Conservation (phyloP, 2,113 vertebrate species). For the Oophaga pumilio region DNA sequence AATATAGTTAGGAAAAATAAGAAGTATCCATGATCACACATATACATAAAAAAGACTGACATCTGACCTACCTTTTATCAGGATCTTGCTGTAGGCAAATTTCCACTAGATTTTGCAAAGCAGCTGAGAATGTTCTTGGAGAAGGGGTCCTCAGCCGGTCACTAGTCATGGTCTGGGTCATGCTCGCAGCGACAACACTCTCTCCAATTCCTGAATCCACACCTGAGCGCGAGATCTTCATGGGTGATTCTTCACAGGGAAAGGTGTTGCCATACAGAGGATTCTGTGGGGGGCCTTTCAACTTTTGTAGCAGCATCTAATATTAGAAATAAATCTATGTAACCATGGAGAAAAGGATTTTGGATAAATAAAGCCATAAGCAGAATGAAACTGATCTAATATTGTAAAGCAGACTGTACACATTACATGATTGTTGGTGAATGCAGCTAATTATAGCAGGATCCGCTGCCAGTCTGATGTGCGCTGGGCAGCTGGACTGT, state of each 20-base stretch:
- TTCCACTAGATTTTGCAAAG: conserved; percentile 89
- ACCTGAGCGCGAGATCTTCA: conserved; percentile 89
- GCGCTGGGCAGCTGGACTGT: neutral
- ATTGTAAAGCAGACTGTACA: neutral
- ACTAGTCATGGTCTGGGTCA: conserved; percentile 81
- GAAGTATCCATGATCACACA: neutral
- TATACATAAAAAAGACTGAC: neutral
- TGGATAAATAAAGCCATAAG: neutral
- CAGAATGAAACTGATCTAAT: neutral
- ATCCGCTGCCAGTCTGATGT: neutral
- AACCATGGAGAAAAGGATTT: neutral
- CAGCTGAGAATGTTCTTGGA: conserved; percentile 89
- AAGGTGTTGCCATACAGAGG: conserved; percentile 81
- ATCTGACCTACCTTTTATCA: conserved; percentile 77
- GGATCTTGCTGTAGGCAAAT: conserved; percentile 93
- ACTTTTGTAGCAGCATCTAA: conserved; percentile 95
- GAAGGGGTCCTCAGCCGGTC: conserved; percentile 84
- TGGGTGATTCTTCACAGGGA: conserved; percentile 80
- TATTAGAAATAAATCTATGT: neutral
- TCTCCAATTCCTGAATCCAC: conserved; percentile 95
- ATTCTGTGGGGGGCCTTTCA: conserved; percentile 86
- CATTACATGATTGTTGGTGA: neutral
- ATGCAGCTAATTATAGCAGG: too few species aligned
- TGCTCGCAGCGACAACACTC: conserved; percentile 81
- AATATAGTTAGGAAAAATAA: neutral